Evolutionary conservation across 1,140 invertebrate species (phyloP).

Genomic region (Diorhabda sublineata): DNA sequence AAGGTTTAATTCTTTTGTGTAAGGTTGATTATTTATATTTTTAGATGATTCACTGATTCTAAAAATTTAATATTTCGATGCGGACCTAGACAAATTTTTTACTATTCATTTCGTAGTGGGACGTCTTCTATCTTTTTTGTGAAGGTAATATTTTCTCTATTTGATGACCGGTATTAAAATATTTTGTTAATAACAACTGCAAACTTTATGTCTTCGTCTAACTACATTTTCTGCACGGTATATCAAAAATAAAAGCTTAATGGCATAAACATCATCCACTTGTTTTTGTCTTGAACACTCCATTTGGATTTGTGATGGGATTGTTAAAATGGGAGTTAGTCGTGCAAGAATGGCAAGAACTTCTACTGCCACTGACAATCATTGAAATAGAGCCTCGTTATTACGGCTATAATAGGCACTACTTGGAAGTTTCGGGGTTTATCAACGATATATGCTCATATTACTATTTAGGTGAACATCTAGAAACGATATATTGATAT

Average conservation of each 20-base stretch:
- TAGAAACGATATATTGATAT: neutral
- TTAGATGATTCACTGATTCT: no score
- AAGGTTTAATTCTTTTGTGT: no score
- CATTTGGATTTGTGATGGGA: constrained; percentile 32
- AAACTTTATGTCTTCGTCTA: no score
- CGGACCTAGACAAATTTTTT: no score
- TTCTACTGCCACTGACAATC: constrained; percentile 32
- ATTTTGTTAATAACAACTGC: no score
- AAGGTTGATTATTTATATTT: no score
- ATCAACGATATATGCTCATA: constrained; percentile 20
- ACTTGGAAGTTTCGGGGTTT: constrained; percentile 17
- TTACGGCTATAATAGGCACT: constrained; percentile 31
- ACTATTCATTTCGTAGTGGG: no score
- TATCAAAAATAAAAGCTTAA: neutral
- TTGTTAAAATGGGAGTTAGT: constrained; percentile 22
- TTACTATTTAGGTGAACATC: constrained; percentile 14
- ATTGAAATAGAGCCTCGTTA: constrained; percentile 35
- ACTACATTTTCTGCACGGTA: neutral
- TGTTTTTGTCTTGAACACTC: constrained; percentile 34
- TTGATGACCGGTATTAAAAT: no score
- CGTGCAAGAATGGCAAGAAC: constrained; percentile 28
- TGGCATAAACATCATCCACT: constrained; percentile 17
- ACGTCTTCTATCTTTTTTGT: no score
- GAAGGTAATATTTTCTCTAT: no score
- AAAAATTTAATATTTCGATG: no score